A percentile compares a stretch with the other conserved stretches of the same genome.
Conservation (phyloP, 35 echinoderm and acorn worm genomes). For the Heliocidaris tuberculata region DNA sequence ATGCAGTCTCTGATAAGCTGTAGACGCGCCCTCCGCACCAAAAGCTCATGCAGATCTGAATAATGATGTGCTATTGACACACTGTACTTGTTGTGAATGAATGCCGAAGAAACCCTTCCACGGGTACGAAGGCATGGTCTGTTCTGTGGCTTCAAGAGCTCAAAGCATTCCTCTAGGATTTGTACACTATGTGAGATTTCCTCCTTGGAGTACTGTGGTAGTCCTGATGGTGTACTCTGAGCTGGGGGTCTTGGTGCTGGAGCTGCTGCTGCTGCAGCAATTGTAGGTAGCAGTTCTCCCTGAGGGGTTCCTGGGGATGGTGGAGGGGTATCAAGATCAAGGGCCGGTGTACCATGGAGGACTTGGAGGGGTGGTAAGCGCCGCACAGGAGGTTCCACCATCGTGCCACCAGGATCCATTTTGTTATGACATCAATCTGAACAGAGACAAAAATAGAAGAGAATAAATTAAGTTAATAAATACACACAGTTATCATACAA, state of each 20-base stretch:
- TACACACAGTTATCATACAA: too few relatives aligned
- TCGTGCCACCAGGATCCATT: conserved; percentile 45
- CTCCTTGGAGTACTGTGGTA: conserved; percentile 68
- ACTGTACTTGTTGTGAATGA: conserved; percentile 91
- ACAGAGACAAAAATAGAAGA: not conserved
- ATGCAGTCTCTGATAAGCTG: conserved; percentile 74
- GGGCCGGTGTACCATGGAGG: conserved; percentile 77
- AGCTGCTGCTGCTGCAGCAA: conserved; percentile 41
- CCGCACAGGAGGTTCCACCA: conserved; percentile 75
- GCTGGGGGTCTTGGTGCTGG: conserved; percentile 45
- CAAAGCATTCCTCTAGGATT: conserved; percentile 80
- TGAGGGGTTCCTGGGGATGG: conserved; percentile 73
- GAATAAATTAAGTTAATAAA: not conserved
- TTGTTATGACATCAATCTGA: conserved; percentile 2
- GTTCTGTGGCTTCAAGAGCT: conserved; percentile 65
- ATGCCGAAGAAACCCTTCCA: conserved; percentile 82
- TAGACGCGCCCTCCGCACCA: conserved; percentile 62
- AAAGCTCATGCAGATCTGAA: conserved; percentile 52
- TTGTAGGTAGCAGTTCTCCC: conserved; percentile 47
- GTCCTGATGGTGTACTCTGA: conserved; percentile 22
- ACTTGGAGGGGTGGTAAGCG: conserved; percentile 82
- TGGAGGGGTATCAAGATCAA: conserved; percentile 88
- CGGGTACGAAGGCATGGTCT: conserved; percentile 63
- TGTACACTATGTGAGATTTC: conserved; percentile 79
- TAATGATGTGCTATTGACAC: conserved; percentile 75